These are phyloP conservation scores for Drosophila trapezifrons DNA, from an alignment of 1,140 invertebrate genomes.

Conservation along the genomic window DNA sequence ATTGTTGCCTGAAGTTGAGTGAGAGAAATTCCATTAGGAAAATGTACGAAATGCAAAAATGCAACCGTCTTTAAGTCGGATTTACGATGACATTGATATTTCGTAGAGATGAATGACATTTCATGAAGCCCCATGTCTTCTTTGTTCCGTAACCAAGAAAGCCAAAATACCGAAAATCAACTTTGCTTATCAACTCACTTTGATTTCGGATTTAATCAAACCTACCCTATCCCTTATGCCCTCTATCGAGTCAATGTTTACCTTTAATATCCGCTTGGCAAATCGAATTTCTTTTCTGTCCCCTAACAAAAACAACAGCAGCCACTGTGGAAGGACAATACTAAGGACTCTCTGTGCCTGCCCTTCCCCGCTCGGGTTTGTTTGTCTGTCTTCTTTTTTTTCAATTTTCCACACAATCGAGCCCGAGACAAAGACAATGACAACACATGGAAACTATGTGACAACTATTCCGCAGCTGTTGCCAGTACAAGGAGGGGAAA, in stretches of 20 bases:
- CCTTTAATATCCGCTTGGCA: constrained; percentile 53
- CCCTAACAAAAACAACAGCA: constrained; percentile 41
- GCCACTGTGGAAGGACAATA: constrained; percentile 11
- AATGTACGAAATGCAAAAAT: constrained; percentile 47
- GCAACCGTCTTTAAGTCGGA: constrained; percentile 43
- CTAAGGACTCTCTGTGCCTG: constrained; percentile 17
- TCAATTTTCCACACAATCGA: constrained; percentile 80
- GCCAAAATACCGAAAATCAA: neutral
- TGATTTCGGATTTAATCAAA: constrained; percentile 27
- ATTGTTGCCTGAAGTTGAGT: constrained; percentile 17
- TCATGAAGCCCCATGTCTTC: neutral
- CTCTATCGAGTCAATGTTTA: constrained; percentile 42
- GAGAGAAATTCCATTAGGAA: constrained; percentile 26
- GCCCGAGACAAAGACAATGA: constrained; percentile 54
- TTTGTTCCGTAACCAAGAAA: neutral
- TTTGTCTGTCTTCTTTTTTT: constrained; percentile 55
- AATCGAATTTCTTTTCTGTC: constrained; percentile 36
- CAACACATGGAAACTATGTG: constrained; percentile 69
- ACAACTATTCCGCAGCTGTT: constrained; percentile 62
- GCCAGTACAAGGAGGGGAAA: neutral
- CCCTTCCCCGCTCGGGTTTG: constrained; percentile 14
- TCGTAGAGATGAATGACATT: constrained; percentile 2
- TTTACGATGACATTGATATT: constrained; percentile 36
- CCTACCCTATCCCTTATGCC: neutral
- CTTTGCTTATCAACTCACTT: neutral